Evolutionary conservation across 2,888 invertebrate genomes (phyloP), one percentile per base, ranked within the genome.

Genomic region (Luperina nickerlii): DNA sequence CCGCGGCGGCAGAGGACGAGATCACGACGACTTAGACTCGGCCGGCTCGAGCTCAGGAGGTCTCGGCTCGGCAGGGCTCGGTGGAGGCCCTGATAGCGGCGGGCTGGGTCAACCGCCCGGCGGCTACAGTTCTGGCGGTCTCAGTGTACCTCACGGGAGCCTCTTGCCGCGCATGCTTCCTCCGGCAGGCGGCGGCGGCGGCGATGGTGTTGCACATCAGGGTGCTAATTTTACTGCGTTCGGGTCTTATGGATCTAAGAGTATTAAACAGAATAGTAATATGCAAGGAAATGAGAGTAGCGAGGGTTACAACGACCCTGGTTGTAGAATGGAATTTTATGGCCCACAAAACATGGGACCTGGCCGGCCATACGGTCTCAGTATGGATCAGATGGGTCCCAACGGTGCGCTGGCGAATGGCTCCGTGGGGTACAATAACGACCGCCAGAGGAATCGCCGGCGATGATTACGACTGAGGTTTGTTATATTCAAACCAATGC

Each of bases 391-490:
- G 86, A 92, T 88, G 81, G 92, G 93, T 90, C 90, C 90, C 88
- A 93, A 92, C 82, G 92, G 92, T 92, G 95, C 95, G 95, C 93
- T 90, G 95, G 94, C 94, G 83, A 95, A 95, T 91, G 96, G 96
- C 95, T 95, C 96, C 94, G 93, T 95, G 96, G 96, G 96, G 96
- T 96, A 96, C 95, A 92, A 92, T 92, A 95, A 94, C 89, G 96
- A 96, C 96, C 97, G 97, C 96, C 97, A 96, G 96, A 96, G 96
- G 93, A 95, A 96, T 93, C 96, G 95, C 93, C 96, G 96, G 90
- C 96, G 96, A 94, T 96, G 96, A 96, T 95, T 93, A 91, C 89
- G 87, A 92, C 91, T 90, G 97, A 97, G 97, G 97, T 97, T 96
- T 97, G 97, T 97, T 96, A 94, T 90, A 94, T 95, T 95, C 94